Evolutionary conservation across 1,140 invertebrate species (phyloP).

Genomic region (Stratiolaelaps scimitus): DNA sequence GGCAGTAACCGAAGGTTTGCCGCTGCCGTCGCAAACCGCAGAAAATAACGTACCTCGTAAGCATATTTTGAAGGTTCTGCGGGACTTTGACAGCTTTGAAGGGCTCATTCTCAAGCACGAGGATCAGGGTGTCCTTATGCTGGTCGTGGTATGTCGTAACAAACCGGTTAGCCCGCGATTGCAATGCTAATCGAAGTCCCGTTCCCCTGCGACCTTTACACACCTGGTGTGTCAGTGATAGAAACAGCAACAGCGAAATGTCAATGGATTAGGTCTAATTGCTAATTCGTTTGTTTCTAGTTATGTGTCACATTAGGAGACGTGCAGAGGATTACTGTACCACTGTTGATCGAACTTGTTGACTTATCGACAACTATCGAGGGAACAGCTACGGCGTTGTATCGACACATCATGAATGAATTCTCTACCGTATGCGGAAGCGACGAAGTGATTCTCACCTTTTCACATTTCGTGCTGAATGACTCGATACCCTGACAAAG

Average conservation of each 20-base stretch:
- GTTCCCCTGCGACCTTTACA: slow-evolving; percentile 60
- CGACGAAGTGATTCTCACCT: slow-evolving; percentile 44
- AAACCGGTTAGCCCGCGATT: slow-evolving; percentile 76
- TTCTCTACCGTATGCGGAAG: no score
- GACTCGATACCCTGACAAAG: slow-evolving; percentile 62
- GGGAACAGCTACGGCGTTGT: no score
- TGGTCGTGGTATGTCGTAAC: slow-evolving; percentile 80
- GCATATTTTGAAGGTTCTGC: slow-evolving; percentile 35
- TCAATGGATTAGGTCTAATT: no score
- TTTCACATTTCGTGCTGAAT: slow-evolving; percentile 61
- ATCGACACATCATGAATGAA: no score
- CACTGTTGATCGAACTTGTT: no score
- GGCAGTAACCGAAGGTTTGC: no score
- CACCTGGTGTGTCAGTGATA: not conserved
- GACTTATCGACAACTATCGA: no score
- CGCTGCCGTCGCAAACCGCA: not conserved
- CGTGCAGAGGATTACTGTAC: no score
- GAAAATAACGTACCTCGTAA: not conserved
- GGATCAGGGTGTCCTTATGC: slow-evolving; percentile 64
- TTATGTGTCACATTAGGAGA: no score
- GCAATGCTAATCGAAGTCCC: slow-evolving; percentile 64
- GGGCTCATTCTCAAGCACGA: slow-evolving; percentile 72
- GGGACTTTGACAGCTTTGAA: slow-evolving; percentile 90
- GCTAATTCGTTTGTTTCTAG: no score
- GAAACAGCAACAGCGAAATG: no score